A percentile compares a stretch with the other conserved stretches of the same genome.
Conservation (phyloP, 2,888 invertebrate species). For the Lasioglossum oenotherae region DNA sequence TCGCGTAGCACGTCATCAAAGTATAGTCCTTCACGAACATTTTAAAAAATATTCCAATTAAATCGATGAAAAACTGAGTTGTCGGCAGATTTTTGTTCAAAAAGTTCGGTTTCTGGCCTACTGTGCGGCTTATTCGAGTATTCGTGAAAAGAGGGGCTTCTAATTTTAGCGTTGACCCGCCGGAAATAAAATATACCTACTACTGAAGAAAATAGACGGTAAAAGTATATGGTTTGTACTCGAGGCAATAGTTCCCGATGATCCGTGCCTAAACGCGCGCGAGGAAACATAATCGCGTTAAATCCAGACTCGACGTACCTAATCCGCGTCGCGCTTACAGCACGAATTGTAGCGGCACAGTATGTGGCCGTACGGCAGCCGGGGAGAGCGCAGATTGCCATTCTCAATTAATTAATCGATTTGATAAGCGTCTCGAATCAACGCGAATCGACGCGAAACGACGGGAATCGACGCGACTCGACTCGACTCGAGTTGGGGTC, state of each 20-base stretch:
- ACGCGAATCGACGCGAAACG: background rate
- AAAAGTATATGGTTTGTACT: background rate
- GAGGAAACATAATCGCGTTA: background rate
- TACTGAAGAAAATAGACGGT: background rate
- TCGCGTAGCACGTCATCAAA: too few species aligned
- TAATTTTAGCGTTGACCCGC: background rate
- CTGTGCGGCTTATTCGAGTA: background rate
- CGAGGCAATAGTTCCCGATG: background rate
- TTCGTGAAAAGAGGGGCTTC: background rate
- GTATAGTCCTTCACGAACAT: too few species aligned
- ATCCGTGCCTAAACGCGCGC: background rate
- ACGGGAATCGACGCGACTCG: background rate
- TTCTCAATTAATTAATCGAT: conserved; percentile 30
- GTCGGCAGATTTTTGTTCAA: too few species aligned
- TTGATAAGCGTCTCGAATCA: conserved; percentile 27
- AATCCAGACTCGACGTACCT: background rate
- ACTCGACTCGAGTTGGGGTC: background rate
- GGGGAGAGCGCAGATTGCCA: background rate
- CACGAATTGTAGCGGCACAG: background rate
- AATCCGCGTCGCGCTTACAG: background rate
- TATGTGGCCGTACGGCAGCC: background rate
- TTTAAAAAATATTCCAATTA: too few species aligned
- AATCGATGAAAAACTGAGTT: too few species aligned
- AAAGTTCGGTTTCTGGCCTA: too few species aligned
- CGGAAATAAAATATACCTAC: conserved; percentile 17